These are phyloP conservation scores for Falco punctatus DNA, from an alignment of 2,113 vertebrate genomes.

Conservation along the genomic window DNA sequence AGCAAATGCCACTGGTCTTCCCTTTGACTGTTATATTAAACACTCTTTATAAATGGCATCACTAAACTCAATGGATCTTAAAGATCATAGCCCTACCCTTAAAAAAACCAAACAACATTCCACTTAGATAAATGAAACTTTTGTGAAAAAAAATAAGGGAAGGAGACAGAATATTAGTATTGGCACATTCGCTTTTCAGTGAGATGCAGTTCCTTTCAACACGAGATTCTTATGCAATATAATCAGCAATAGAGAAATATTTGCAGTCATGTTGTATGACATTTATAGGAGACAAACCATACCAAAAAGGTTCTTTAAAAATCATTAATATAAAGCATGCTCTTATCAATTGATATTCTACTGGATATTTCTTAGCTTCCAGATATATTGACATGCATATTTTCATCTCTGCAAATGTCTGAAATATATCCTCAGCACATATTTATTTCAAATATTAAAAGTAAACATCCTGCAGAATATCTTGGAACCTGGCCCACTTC, in stretches of 20 bases:
- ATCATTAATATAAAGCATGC: not conserved
- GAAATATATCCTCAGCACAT: not conserved
- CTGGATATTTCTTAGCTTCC: not conserved
- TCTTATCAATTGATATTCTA: not conserved
- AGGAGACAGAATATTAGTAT: not conserved
- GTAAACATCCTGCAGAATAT: slow-evolving; percentile 5
- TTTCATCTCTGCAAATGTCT: not conserved
- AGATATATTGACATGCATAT: not conserved
- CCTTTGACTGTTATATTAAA: not conserved
- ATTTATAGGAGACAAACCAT: not conserved
- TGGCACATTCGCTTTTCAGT: not conserved
- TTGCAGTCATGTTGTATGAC: not conserved
- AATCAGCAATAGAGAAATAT: slow-evolving; percentile 8
- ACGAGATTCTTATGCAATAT: not conserved
- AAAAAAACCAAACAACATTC: not conserved
- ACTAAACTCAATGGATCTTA: not conserved
- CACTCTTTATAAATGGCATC: not conserved
- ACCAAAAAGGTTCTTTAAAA: not conserved
- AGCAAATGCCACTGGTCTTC: not conserved
- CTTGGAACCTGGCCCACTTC: not conserved
- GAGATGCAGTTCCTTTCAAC: not conserved
- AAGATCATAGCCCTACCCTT: not conserved
- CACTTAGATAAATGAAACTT: not conserved
- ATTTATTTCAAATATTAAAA: slow-evolving; percentile 43
- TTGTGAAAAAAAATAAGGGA: not conserved